Conservation (phyloP, 37 sponge, comb jelly and placozoan genomes). For the Dysidea cf. avara region DNA sequence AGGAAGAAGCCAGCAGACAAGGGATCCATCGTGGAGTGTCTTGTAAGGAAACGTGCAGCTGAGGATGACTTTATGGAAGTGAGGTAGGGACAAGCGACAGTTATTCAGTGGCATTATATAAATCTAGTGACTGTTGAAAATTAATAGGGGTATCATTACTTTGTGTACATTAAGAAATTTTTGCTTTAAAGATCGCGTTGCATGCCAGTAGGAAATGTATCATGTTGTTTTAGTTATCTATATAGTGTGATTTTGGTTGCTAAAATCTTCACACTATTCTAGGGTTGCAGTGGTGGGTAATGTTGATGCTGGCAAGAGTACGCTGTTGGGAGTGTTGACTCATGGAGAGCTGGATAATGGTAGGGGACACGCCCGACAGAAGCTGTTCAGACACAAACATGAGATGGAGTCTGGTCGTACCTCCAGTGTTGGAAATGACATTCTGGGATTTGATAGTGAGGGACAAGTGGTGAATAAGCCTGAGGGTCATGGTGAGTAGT, state of each 20-base stretch:
- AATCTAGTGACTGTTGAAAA: too few relatives aligned
- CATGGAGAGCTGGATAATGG: constrained; percentile 99
- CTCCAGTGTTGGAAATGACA: constrained; percentile 97
- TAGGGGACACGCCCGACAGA: constrained; percentile 87
- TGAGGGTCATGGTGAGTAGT: constrained; percentile 82
- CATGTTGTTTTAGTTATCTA: neutral
- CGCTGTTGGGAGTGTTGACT: constrained; percentile 96
- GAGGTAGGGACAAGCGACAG: constrained; percentile 45
- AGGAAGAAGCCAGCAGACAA: constrained; percentile 77
- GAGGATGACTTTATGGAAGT: constrained; percentile 98
- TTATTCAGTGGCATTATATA: too few relatives aligned
- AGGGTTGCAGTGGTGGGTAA: constrained; percentile 99
- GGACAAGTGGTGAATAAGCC: constrained; percentile 86
- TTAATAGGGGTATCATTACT: too few relatives aligned
- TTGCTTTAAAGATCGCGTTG: too few relatives aligned
- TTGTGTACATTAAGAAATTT: too few relatives aligned
- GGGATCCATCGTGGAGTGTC: constrained; percentile 77
- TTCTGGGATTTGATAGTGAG: constrained; percentile 90
- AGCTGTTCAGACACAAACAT: constrained; percentile 97
- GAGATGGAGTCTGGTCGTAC: constrained; percentile 97
- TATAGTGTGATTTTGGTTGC: neutral
- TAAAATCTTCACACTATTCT: too few relatives aligned
- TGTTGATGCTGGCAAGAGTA: constrained; percentile 99
- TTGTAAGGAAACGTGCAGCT: constrained; percentile 68
- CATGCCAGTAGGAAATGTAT: too few relatives aligned